These are phyloP conservation scores for Bombus terrestris DNA, from an alignment of 1,140 invertebrate genomes.

Conservation along the genomic window DNA sequence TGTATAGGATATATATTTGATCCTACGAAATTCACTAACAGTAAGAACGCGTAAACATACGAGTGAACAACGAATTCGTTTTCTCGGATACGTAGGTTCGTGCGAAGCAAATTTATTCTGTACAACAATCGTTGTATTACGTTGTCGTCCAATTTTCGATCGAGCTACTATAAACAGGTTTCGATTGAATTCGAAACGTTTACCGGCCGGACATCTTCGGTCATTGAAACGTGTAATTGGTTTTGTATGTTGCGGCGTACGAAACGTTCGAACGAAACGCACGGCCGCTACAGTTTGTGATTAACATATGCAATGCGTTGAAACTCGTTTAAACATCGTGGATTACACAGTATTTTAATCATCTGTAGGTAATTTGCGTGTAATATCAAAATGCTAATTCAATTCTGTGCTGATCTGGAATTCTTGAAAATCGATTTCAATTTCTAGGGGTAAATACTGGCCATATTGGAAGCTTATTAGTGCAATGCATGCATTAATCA, in stretches of 20 bases:
- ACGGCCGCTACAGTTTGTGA: constrained; percentile 17
- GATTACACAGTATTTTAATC: constrained; percentile 38
- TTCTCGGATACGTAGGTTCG: neutral
- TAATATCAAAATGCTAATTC: constrained; percentile 28
- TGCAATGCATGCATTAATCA: neutral
- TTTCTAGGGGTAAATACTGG: neutral
- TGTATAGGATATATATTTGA: no score
- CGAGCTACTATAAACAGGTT: constrained; percentile 45
- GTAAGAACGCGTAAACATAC: neutral
- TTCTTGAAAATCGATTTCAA: constrained; percentile 10
- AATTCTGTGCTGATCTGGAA: neutral
- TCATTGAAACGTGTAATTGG: constrained; percentile 53
- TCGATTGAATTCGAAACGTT: constrained; percentile 51
- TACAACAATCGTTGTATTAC: constrained; percentile 29
- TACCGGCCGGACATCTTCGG: constrained; percentile 39
- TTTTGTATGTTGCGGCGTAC: constrained; percentile 46
- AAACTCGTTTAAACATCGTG: constrained; percentile 44
- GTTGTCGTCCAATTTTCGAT: constrained; percentile 41
- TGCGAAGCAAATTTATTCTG: constrained; percentile 38
- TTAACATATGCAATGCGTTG: constrained; percentile 46
- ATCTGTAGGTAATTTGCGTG: constrained; percentile 26
- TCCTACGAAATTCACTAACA: neutral
- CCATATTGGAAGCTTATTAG: neutral
- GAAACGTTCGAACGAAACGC: constrained; percentile 10
- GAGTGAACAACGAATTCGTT: neutral